phyloP scores from a whole-genome alignment of 2,888 invertebrate genomes.

The Drosophila eohydei region DNA sequence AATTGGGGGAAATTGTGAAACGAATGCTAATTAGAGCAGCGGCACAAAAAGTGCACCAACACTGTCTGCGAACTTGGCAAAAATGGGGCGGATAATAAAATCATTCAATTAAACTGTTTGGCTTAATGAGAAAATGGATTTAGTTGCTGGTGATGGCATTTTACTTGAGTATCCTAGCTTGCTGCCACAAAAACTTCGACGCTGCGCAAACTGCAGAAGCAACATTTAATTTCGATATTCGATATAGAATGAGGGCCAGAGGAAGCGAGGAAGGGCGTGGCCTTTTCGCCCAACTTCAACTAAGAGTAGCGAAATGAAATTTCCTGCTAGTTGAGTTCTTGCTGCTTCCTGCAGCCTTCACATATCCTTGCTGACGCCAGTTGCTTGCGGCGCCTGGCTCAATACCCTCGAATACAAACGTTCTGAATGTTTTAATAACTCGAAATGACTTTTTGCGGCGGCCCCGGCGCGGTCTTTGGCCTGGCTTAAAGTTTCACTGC shows the following conservation, averaged over 20 bases:
- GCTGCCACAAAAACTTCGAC: slow-evolving; percentile 24
- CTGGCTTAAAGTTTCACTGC: slow-evolving; percentile 51
- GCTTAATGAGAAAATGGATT: slow-evolving; percentile 77
- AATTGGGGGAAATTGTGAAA: slow-evolving; percentile 19
- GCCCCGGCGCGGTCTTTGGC: slow-evolving; percentile 37
- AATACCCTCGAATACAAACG: slow-evolving; percentile 73
- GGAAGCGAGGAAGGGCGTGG: neutral
- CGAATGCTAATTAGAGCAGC: slow-evolving; percentile 46
- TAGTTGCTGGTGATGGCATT: slow-evolving; percentile 41
- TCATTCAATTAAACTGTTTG: slow-evolving; percentile 64
- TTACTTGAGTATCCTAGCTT: slow-evolving; percentile 13
- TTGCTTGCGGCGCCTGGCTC: slow-evolving; percentile 36
- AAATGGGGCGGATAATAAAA: slow-evolving; percentile 11
- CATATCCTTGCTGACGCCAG: slow-evolving; percentile 64
- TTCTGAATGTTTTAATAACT: slow-evolving; percentile 82
- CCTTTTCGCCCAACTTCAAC: slow-evolving; percentile 44
- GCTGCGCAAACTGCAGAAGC: slow-evolving; percentile 25
- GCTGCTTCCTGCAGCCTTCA: slow-evolving; percentile 70
- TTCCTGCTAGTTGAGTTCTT: slow-evolving; percentile 72
- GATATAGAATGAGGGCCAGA: slow-evolving; percentile 44
- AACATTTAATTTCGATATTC: slow-evolving; percentile 82
- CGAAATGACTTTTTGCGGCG: slow-evolving; percentile 79
- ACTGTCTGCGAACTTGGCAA: slow-evolving; percentile 9
- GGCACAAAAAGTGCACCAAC: slow-evolving; percentile 24
- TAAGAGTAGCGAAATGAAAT: slow-evolving; percentile 71